Evolutionary conservation across 2,113 vertebrate species (phyloP).

Genomic region (Colinus virginianus): DNA sequence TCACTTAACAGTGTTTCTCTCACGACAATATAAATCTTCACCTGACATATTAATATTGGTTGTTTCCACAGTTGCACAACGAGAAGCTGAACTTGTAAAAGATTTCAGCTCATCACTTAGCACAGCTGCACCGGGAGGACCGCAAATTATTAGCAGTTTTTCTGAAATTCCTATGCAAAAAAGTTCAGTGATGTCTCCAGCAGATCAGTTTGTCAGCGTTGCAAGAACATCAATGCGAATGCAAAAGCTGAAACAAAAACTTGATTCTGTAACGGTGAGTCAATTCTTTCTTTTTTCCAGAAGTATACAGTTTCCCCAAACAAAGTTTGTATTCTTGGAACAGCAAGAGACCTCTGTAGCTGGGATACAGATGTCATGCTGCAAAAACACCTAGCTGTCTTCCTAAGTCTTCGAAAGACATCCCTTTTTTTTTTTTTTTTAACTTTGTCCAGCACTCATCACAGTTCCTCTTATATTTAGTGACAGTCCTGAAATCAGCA

Average conservation of each 20-base stretch:
- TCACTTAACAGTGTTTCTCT: background rate
- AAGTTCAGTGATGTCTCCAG: slow-evolving; percentile 67
- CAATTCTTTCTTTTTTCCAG: background rate
- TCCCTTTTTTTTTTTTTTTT: background rate
- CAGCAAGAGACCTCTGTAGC: background rate
- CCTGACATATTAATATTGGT: slow-evolving; percentile 26
- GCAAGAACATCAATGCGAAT: slow-evolving; percentile 86
- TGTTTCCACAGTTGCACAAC: slow-evolving; percentile 83
- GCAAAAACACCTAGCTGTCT: background rate
- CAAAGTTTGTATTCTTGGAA: background rate
- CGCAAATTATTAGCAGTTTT: slow-evolving; percentile 65
- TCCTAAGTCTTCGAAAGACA: background rate
- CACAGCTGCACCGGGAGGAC: slow-evolving; percentile 67
- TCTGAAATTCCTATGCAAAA: slow-evolving; percentile 69
- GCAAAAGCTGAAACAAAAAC: slow-evolving; percentile 89
- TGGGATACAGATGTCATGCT: background rate
- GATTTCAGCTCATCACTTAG: slow-evolving; percentile 67
- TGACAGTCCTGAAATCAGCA: background rate
- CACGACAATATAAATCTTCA: background rate
- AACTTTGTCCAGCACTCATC: background rate
- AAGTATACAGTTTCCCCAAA: background rate
- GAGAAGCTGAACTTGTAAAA: slow-evolving; percentile 85
- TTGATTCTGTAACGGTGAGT: slow-evolving; percentile 91
- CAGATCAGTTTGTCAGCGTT: slow-evolving; percentile 80
- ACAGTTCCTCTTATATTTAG: too few species aligned